A percentile compares a stretch with the other conserved stretches of the same genome.
Conservation (phyloP, 2,113 vertebrate species). For the Coptodon bakossiorum region DNA sequence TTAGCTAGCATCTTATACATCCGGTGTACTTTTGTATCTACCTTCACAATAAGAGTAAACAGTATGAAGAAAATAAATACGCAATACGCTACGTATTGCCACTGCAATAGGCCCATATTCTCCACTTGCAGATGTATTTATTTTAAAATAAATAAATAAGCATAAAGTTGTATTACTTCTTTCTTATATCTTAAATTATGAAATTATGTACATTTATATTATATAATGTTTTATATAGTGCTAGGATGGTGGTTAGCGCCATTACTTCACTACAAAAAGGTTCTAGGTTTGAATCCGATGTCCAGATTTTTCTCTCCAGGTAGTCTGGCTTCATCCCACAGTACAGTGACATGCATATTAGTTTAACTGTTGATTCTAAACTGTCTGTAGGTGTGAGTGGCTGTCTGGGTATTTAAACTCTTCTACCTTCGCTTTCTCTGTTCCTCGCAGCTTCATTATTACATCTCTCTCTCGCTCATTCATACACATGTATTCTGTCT, state of each 20-base stretch:
- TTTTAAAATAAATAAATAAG: background rate
- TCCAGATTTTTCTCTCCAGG: background rate
- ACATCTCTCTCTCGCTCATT: background rate
- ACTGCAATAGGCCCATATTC: background rate
- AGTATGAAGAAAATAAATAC: background rate
- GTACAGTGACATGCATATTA: background rate
- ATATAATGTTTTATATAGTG: background rate
- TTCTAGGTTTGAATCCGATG: background rate
- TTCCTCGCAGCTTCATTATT: background rate
- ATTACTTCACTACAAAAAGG: background rate
- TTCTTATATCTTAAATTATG: background rate
- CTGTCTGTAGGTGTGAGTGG: background rate
- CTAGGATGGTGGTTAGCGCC: background rate
- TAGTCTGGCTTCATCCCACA: background rate
- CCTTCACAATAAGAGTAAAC: constrained; percentile 19
- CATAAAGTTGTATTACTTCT: background rate
- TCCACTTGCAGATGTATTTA: background rate
- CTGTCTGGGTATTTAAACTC: background rate
- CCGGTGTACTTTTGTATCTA: accelerated
- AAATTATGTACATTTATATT: background rate
- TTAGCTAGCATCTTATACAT: background rate
- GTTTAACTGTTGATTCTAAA: background rate
- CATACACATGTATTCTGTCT: background rate
- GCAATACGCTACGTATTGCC: background rate
- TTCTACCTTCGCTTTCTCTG: background rate